A percentile compares a stretch with the other conserved stretches of the same genome.
phyloP scores from a whole-genome alignment of 2,888 invertebrate genomes.

The Sphaeridia pumilis region DNA sequence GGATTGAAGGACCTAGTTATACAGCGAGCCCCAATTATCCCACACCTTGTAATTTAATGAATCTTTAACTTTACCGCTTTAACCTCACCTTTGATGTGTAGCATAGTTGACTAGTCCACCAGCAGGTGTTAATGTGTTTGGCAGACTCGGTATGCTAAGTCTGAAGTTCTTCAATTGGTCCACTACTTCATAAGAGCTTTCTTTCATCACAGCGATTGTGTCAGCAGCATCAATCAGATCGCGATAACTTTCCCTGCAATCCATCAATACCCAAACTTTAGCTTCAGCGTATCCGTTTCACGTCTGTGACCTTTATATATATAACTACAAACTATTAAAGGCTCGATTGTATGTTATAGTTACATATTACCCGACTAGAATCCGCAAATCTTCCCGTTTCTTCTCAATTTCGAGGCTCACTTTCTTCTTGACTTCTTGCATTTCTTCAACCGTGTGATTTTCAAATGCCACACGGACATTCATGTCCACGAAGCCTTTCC shows the following conservation, averaged over 20 bases:
- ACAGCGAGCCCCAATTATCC: too few relatives aligned
- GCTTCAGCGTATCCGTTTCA: too few relatives aligned
- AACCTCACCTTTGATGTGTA: not conserved
- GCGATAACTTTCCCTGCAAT: constrained; percentile 64
- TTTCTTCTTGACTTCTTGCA: constrained; percentile 70
- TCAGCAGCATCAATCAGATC: constrained; percentile 94
- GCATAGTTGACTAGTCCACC: not conserved
- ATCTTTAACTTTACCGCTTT: too few relatives aligned
- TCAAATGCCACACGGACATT: constrained; percentile 54
- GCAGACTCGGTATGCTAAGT: constrained; percentile 19
- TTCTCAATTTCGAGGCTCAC: constrained; percentile 79
- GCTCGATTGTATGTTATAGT: too few relatives aligned
- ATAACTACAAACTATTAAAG: too few relatives aligned
- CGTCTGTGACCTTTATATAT: too few relatives aligned
- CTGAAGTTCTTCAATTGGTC: constrained; percentile 22
- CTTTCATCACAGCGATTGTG: constrained; percentile 77
- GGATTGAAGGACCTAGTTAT: constrained; percentile 14
- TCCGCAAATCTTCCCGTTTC: constrained; percentile 80
- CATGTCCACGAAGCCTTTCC: constrained; percentile 18
- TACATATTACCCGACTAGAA: constrained; percentile 95
- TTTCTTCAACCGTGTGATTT: constrained; percentile 63
- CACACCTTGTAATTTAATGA: too few relatives aligned
- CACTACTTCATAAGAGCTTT: constrained; percentile 44
- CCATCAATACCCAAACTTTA: too few relatives aligned
- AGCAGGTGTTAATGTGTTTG: constrained; percentile 18